A percentile compares a stretch with the other conserved stretches of the same genome.
These are phyloP conservation scores for Nomada goodeniana DNA, from an alignment of 2,888 invertebrate species.

Conservation along the genomic window DNA sequence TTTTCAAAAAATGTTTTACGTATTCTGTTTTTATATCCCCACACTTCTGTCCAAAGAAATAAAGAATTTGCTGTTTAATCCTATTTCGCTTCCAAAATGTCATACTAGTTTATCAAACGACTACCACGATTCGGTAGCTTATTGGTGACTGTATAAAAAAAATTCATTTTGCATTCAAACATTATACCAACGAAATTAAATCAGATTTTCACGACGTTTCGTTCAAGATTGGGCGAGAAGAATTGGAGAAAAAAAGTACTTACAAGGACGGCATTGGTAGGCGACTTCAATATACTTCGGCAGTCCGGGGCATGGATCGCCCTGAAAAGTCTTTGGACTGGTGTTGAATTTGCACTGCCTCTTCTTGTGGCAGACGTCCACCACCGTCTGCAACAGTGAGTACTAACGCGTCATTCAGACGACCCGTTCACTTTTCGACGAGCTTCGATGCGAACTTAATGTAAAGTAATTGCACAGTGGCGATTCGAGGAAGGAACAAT, in stretches of 20 bases:
- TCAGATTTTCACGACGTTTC: background rate
- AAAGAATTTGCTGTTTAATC: background rate
- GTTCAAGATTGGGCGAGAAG: background rate
- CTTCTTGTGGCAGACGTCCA: constrained; percentile 97
- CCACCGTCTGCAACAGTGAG: constrained; percentile 96
- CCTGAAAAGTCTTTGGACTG: constrained; percentile 93
- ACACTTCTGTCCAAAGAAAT: background rate
- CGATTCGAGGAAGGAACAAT: background rate
- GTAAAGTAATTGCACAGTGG: background rate
- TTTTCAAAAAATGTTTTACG: background rate
- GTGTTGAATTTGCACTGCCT: constrained; percentile 96
- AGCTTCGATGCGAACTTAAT: constrained; percentile 14
- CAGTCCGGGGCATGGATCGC: constrained; percentile 96
- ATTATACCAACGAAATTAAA: no score
- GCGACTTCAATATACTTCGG: constrained; percentile 97
- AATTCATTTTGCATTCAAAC: no score
- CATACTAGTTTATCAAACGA: no score
- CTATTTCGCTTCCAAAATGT: background rate
- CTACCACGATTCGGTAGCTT: no score
- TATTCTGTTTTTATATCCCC: background rate
- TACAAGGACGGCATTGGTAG: constrained; percentile 98
- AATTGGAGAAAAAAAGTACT: constrained; percentile 85
- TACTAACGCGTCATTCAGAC: constrained; percentile 88
- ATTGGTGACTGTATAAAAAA: no score
- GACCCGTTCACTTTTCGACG: constrained; percentile 80